A percentile compares a stretch with the other conserved stretches of the same genome.
Conservation (phyloP, 2,888 invertebrate genomes). For the Abscondita cerata region DNA sequence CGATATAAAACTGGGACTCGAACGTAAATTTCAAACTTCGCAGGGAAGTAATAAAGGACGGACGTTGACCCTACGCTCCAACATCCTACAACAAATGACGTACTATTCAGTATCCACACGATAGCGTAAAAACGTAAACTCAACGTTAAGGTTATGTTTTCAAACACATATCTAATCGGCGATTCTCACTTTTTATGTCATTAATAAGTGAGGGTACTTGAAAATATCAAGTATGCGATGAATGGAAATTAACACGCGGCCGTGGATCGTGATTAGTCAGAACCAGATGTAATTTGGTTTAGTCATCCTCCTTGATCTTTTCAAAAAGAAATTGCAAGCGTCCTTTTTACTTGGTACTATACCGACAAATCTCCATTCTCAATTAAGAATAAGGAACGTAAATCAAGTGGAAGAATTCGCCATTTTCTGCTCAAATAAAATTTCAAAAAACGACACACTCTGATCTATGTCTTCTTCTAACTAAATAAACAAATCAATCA, state of each 20-base stretch:
- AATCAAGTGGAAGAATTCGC: too few relatives aligned
- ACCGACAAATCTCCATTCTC: too few relatives aligned
- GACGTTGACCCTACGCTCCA: conserved; percentile 55
- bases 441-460: too few relatives aligned
- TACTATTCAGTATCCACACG: conserved; percentile 41
- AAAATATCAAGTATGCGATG: too few relatives aligned
- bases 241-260: too few relatives aligned
- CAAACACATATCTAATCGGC: too few relatives aligned
- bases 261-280: not conserved
- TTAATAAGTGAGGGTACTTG: not conserved
- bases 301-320: conserved; percentile 6
- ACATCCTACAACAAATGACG: conserved; percentile 50
- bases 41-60: conserved; percentile 52
- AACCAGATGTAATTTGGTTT: conserved; percentile 1
- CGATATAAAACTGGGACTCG: conserved; percentile 12
- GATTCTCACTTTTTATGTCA: not conserved
- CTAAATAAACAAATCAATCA: too few relatives aligned
- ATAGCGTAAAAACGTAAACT: conserved; percentile 18
- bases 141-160: not conserved
- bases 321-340: not conserved
- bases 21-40: conserved; percentile 15
- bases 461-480: too few relatives aligned
- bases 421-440: too few relatives aligned
- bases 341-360: not conserved
- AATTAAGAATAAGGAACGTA: too few relatives aligned